Evolutionary conservation across 2,113 vertebrate species (phyloP).

Genomic region (Neolamprologus sp.): DNA sequence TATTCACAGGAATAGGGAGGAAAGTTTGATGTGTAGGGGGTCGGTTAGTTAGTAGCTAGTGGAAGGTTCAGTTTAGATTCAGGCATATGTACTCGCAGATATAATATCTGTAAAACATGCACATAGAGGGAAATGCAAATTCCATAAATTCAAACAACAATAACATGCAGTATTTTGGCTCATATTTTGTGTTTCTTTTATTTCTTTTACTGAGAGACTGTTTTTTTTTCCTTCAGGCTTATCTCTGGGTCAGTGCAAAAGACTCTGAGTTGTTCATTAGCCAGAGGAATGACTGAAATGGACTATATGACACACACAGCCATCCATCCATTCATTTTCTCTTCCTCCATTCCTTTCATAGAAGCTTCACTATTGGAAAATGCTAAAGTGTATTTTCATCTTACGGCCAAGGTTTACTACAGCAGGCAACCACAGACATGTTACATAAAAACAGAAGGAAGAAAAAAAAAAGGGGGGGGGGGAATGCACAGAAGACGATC

Average conservation of each 20-base stretch:
- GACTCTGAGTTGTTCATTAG: constrained; percentile 47
- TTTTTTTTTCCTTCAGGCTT: constrained; percentile 6
- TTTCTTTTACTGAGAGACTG: constrained; percentile 1
- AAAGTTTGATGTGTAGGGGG: neutral
- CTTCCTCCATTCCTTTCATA: constrained; percentile 2
- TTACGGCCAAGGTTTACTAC: neutral
- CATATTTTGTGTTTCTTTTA: neutral
- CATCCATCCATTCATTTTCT: constrained; percentile 11
- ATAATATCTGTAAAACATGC: neutral
- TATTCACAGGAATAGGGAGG: neutral
- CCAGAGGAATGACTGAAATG: constrained; percentile 26
- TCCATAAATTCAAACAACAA: neutral
- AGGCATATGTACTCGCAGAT: neutral
- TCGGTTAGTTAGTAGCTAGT: neutral
- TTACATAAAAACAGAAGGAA: constrained; percentile 36
- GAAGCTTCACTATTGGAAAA: neutral
- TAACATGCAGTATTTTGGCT: neutral
- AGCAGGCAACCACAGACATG: constrained; percentile 2
- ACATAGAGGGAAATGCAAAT: neutral
- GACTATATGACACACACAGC: constrained; percentile 19
- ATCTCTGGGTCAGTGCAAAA: constrained; percentile 50
- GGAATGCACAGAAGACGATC: no score
- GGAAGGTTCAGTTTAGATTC: neutral
- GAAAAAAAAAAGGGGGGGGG: fast-evolving
- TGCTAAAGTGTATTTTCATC: constrained; percentile 8